These are phyloP conservation scores for Arothron firmamentum DNA, from an alignment of 2,113 vertebrate genomes.

Conservation along the genomic window DNA sequence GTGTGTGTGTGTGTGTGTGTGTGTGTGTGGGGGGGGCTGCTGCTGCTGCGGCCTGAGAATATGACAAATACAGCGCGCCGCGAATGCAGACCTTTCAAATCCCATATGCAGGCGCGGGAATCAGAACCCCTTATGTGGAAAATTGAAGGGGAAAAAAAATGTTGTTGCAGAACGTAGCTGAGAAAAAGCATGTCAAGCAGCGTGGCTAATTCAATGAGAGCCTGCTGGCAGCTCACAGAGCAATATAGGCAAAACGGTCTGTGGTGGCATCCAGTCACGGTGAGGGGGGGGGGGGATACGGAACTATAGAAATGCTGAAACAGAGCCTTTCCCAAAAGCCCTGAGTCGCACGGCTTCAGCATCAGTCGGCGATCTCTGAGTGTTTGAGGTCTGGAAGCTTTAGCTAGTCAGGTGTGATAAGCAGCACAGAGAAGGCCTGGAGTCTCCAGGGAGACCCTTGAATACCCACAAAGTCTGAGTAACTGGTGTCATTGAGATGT, in stretches of 20 bases:
- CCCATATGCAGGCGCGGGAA: conserved; percentile 40
- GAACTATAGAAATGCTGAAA: conserved; percentile 3
- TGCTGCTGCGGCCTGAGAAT: conserved; percentile 35
- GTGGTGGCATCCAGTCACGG: conserved; percentile 26
- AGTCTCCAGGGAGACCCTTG: conserved; percentile 54
- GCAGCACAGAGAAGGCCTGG: conserved; percentile 36
- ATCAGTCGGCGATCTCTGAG: conserved; percentile 44
- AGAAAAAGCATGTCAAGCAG: conserved; percentile 51
- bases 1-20: conserved; percentile 6
- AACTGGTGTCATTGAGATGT: conserved; percentile 75
- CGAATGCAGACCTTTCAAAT: conserved; percentile 54
- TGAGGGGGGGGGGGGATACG: neutral
- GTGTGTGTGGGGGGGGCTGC: conserved; percentile 11
- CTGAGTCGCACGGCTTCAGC: conserved; percentile 38
- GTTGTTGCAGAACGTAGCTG: conserved; percentile 59
- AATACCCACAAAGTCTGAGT: conserved; percentile 64
- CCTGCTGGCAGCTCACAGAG: conserved; percentile 39
- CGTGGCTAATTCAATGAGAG: conserved; percentile 64
- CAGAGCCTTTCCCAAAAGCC: conserved; percentile 23
- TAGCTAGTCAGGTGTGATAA: conserved; percentile 69
- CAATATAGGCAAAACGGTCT: conserved; percentile 37
- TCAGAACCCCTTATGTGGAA: conserved; percentile 64
- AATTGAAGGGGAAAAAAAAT: conserved; percentile 61
- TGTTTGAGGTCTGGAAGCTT: conserved; percentile 55
- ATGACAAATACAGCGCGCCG: conserved; percentile 40